Evolutionary conservation across 1,140 invertebrate species (phyloP).

Genomic region (Linepithema humile): DNA sequence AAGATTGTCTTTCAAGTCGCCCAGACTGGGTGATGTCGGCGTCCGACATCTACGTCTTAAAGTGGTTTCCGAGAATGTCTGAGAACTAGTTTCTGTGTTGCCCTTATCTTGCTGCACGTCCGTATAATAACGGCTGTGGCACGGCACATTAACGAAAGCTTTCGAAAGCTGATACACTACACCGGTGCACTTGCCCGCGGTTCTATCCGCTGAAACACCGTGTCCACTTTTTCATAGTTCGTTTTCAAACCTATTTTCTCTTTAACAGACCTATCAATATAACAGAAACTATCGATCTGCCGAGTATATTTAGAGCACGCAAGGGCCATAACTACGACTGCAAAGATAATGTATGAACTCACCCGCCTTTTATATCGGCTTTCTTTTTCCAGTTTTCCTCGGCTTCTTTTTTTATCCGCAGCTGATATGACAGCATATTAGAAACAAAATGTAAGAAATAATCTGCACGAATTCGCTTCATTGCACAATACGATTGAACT

Average conservation of each 20-base stretch:
- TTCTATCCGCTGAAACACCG: neutral
- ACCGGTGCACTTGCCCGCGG: neutral
- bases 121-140: slow-evolving; percentile 13
- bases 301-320: slow-evolving; percentile 63
- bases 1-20: neutral
- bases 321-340: slow-evolving; percentile 52
- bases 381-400: slow-evolving; percentile 20
- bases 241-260: slow-evolving; percentile 11
- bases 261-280: slow-evolving; percentile 54
- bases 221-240: neutral
- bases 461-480: neutral
- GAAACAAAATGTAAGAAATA: neutral
- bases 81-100: slow-evolving; percentile 8
- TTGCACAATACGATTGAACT: neutral
- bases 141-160: neutral
- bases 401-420: slow-evolving; percentile 9
- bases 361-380: neutral
- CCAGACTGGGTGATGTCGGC: neutral
- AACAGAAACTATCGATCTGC: slow-evolving; percentile 62
- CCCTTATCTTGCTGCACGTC: neutral
- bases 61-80: neutral
- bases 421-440: neutral
- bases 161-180: neutral
- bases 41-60: neutral
- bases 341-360: no score